Percentiles rank a stretch among this genome's conserved stretches.
Evolutionary conservation across 1,140 invertebrate species (phyloP).

Genomic region (Holcopasites calliopsidis): DNA sequence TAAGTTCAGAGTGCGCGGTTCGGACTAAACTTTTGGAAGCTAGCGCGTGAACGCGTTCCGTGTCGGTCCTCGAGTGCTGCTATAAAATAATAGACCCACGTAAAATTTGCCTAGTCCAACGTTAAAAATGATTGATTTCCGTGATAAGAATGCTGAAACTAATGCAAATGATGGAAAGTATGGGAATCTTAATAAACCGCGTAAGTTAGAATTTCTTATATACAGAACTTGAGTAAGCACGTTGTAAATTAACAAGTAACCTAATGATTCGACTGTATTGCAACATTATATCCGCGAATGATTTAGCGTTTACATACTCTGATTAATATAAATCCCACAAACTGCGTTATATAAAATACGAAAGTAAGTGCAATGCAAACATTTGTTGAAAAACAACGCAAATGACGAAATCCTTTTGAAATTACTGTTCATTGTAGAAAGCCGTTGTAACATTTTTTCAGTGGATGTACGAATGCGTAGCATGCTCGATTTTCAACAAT

Average conservation of each 20-base stretch:
- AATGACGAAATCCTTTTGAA: too few species aligned
- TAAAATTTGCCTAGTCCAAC: not conserved
- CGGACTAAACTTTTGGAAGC: not conserved
- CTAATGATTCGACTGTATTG: not conserved
- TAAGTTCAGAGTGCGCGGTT: slow-evolving; percentile 7
- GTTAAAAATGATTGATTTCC: slow-evolving; percentile 71
- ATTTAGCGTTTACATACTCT: too few species aligned
- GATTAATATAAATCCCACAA: too few species aligned
- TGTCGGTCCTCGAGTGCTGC: not conserved
- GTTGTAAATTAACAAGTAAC: not conserved
- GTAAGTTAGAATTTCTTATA: slow-evolving; percentile 46
- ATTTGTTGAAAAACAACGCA: too few species aligned
- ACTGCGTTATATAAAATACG: too few species aligned
- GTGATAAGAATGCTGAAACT: slow-evolving; percentile 45
- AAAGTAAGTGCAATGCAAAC: too few species aligned
- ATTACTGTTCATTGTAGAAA: too few species aligned
- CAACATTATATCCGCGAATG: not conserved
- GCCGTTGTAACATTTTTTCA: too few species aligned
- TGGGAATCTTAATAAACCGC: slow-evolving; percentile 59
- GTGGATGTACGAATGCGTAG: too few species aligned
- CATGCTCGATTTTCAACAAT: not conserved
- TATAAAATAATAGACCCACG: not conserved
- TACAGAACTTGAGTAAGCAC: not conserved
- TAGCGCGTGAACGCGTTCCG: not conserved
- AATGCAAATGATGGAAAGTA: slow-evolving; percentile 42